Conservation (phyloP, 2,113 vertebrate genomes). For the Elephas maximus region DNA sequence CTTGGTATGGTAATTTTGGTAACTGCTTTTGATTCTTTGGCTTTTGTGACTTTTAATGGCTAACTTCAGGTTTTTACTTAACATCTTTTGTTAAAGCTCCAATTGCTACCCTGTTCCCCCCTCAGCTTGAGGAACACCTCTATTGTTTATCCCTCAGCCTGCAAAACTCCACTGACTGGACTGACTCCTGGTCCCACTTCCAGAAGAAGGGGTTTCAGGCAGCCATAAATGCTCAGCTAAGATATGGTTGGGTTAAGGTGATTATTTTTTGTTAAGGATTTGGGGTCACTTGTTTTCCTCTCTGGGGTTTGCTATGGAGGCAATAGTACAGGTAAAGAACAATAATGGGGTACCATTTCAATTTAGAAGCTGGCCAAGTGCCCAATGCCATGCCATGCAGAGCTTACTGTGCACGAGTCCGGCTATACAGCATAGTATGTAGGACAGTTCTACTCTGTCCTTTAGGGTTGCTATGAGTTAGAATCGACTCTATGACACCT, state of each 20-base stretch:
- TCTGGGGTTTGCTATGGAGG: not conserved
- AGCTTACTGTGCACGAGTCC: not conserved
- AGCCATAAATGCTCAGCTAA: not conserved
- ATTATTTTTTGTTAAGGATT: not conserved
- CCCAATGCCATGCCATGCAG: not conserved
- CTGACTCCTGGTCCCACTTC: not conserved
- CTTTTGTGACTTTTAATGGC: not conserved
- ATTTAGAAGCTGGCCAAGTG: not conserved
- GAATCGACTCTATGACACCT: no score
- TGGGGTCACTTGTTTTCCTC: not conserved
- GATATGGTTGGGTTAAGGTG: not conserved
- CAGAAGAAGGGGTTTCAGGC: not conserved
- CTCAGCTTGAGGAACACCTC: not conserved
- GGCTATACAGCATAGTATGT: no score
- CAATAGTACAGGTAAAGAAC: not conserved
- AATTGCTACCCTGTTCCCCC: not conserved
- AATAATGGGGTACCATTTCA: not conserved
- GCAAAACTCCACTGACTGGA: not conserved
- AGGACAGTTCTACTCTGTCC: no score
- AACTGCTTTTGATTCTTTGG: not conserved
- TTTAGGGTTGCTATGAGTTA: no score
- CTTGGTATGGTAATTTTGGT: not conserved
- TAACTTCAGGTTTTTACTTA: not conserved
- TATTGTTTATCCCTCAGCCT: not conserved
- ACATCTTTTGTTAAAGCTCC: not conserved